Base-by-base conservation (phyloP, 2,888 invertebrate species). In the Dryococelus australis region DNA sequence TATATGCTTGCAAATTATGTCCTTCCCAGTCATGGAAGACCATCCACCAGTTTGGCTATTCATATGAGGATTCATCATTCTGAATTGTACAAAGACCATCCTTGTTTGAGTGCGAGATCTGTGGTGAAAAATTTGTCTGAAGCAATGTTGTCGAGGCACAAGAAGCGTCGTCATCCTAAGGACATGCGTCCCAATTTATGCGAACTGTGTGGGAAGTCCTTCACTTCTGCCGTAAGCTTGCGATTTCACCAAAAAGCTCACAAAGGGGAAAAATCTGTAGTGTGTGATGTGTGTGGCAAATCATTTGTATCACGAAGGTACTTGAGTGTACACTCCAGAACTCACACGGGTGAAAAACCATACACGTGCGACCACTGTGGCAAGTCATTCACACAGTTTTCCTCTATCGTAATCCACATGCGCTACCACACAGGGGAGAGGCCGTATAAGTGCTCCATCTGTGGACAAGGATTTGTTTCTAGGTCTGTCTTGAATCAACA, bases 401-500 rank as follows among this genome's bases (percentile, higher is more conserved):
- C 94, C 88, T 94, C 95, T 79, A 93, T 95, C 87, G 93, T 94
- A 90, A 94, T 95, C 88, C 95, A 95, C 91, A 93, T 94, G 91
- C 92, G 95, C 91, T 94, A 93, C 91, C 95, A 95, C 92, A 94
- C 94, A 88, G 95, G 95, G 83, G 94, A 94, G 90, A 92, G 94
- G 88, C 95, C 95, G 0, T 95, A 94, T 92, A 91, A 91, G 87
- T 95, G 95, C 91, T 93, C 92, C 88, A 92, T 94, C 89, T 95
- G 95, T 91, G 93, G 93, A 6, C 94, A 95, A 90, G 94, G 94
- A 43, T 95, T 95, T 91, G 94, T 94, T 27, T 95, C 89, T 94
- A 94, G 84, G 86, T 86, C 35, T 8, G 43, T 20, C 78, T 84
- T 53, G 83, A 87, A 83, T 83, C 83, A 24, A 80, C 86, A 43